These are phyloP conservation scores for Craseonycteris thonglongyai DNA, from an alignment of 2,113 vertebrate species.

Conservation along the genomic window DNA sequence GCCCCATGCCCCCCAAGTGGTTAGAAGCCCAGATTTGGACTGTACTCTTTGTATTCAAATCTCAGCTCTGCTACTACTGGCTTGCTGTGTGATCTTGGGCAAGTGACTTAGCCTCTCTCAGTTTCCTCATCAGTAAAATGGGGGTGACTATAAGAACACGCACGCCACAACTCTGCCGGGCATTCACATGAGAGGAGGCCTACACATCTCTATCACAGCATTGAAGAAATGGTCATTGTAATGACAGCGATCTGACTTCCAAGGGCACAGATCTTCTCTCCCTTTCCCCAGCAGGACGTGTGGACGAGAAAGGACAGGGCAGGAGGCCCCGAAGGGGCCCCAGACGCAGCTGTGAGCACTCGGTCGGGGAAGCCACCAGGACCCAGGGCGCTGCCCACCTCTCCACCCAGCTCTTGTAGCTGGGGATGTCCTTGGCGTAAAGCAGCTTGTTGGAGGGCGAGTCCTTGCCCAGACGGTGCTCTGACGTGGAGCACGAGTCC, in stretches of 20 bases:
- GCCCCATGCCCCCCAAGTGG: background rate
- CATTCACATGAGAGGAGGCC: background rate
- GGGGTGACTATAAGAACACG: background rate
- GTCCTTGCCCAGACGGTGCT: conserved; percentile 97
- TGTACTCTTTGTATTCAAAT: background rate
- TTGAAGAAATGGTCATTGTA: background rate
- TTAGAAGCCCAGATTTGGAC: background rate
- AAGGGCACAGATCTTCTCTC: background rate
- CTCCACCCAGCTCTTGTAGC: conserved; percentile 99
- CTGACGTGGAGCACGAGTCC: conserved; percentile 98
- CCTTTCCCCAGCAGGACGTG: background rate
- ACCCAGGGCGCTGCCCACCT: conserved; percentile 80
- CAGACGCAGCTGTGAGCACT: no score
- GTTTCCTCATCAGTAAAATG: background rate
- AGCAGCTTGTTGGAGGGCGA: conserved; percentile 98
- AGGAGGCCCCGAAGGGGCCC: no score
- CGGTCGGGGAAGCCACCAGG: no score
- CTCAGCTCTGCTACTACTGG: background rate
- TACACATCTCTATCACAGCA: background rate
- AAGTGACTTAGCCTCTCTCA: background rate
- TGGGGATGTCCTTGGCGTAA: conserved; percentile 99
- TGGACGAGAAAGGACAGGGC: background rate
- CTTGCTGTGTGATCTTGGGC: background rate
- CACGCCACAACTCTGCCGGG: background rate
- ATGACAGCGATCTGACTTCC: background rate